These are phyloP conservation scores for Girardinichthys multiradiatus DNA, from an alignment of 2,113 vertebrate species.

Conservation along the genomic window DNA sequence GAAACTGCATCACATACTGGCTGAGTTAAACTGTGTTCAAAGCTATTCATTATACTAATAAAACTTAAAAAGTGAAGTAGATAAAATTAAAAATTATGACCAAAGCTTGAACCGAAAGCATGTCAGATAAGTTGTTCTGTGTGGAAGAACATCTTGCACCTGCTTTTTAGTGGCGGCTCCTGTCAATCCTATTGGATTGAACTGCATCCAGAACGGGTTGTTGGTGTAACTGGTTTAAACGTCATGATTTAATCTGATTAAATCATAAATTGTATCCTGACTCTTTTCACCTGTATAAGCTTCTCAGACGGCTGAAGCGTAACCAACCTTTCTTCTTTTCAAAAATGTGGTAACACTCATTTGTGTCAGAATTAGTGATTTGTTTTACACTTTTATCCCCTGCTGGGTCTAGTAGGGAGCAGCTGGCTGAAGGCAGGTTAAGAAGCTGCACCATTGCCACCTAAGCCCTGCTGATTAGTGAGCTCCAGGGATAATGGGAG, in stretches of 20 bases:
- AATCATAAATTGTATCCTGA: background rate
- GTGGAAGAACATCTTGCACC: rapidly evolving
- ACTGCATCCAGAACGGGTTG: rapidly evolving
- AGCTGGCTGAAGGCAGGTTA: slow-evolving; percentile 68
- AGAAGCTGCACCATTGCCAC: slow-evolving; percentile 31
- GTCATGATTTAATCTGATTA: background rate
- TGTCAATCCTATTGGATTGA: background rate
- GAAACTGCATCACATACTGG: background rate
- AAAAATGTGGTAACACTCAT: background rate
- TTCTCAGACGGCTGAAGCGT: too few species aligned
- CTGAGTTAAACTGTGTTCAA: rapidly evolving
- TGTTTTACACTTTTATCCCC: background rate
- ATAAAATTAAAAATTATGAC: background rate
- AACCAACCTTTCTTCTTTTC: background rate
- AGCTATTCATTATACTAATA: background rate
- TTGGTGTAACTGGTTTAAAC: background rate
- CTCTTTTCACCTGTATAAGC: background rate
- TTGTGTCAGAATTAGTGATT: background rate
- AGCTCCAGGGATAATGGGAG: slow-evolving; percentile 22
- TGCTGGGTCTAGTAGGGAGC: slow-evolving; percentile 14
- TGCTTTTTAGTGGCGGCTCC: background rate
- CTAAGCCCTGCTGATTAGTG: slow-evolving; percentile 54
- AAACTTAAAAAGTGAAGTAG: background rate
- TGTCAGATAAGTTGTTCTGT: background rate
- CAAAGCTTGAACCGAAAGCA: background rate